Evolutionary conservation across 35 echinoderm and acorn worm species (phyloP), one percentile per base, ranked within the genome.

Genomic region (Heliocidaris tuberculata): DNA sequence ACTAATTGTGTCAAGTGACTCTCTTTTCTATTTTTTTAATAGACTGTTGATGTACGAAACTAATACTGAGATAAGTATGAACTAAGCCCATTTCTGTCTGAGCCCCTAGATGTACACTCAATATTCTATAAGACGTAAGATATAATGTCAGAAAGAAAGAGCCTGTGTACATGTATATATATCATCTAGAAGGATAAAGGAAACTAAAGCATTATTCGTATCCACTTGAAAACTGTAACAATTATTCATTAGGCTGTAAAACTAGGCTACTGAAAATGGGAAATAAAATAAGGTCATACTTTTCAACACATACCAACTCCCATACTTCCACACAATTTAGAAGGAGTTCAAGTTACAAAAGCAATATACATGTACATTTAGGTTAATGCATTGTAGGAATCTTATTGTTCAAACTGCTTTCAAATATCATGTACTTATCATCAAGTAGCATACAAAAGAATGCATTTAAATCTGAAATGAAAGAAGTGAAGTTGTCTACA

Each of bases 1-100:
- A 78, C 65, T 78, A 78, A 78, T 78, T 78, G 65, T 78, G 65
- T 78, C 65, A 78, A 78, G 65, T 78, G 65, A 19, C 21, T 78
- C 19, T 56, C 52, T 56, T 13, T 10, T 56, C 52, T 56, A 56
- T 15, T 56, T 78, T 78, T n/a, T 78, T 19, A 27, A 78, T 8
- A 78, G 27, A 78, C 21, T 78, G 65, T 78, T 78, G 65, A 78
- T 78, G 65, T 78, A 78, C 27, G 65, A 78, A 78, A 78, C 65
- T 78, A 78, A 78, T 78, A 78, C 65, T 27, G 21, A 78, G 65
- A 78, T 29, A 78, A 78, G 65, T 24, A 78, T 78, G 65, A 78
- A n/a, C 19, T 78, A 78, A 78, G 27, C 60, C 60, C 60, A 70
- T 70, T 70, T 70, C 60, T 24, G 16, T 24, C 27, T 7, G 17